Conservation (phyloP, 2,113 vertebrate species). For the Ceuthmochares aereus region DNA sequence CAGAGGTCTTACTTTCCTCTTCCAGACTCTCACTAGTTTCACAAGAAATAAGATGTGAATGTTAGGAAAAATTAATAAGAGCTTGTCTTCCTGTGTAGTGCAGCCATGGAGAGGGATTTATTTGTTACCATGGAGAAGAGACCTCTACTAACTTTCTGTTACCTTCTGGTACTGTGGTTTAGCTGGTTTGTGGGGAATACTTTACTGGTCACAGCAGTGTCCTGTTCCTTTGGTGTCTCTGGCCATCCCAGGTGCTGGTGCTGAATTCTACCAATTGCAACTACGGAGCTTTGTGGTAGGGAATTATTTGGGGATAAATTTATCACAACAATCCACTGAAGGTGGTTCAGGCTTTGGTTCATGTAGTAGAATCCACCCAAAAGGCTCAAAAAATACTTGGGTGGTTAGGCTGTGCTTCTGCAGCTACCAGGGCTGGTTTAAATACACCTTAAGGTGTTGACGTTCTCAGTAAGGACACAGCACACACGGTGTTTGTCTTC, state of each 20-base stretch:
- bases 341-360: background rate
- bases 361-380: background rate
- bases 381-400: background rate
- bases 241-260: background rate
- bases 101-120: background rate
- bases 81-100: background rate
- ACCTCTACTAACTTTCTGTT: background rate
- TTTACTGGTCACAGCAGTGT: background rate
- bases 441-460: background rate
- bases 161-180: background rate
- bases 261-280: background rate
- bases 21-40: background rate
- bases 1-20: background rate
- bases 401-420: background rate
- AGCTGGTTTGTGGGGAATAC: background rate
- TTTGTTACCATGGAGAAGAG: background rate
- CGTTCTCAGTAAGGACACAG: background rate
- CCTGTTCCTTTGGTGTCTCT: background rate
- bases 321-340: background rate
- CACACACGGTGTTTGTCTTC: background rate
- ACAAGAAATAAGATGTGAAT: background rate
- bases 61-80: background rate
- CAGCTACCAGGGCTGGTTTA: background rate
- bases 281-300: background rate
- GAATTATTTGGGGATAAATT: background rate